phyloP scores from a whole-genome alignment of 2,113 vertebrate genomes.

The Corydoras maculifer region DNA sequence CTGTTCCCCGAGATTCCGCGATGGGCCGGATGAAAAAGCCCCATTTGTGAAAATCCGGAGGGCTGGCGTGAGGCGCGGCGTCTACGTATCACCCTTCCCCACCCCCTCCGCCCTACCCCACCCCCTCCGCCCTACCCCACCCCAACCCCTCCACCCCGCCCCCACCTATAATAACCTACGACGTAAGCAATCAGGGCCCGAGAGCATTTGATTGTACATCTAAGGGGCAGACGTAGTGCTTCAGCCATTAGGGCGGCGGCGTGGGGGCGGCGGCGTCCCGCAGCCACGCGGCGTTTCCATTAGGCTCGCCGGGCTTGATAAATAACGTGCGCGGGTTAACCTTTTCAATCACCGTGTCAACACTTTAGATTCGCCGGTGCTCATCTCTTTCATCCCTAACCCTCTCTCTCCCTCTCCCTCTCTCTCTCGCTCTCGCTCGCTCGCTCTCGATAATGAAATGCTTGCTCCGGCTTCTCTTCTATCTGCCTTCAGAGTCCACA shows the following conservation, averaged over 20 bases:
- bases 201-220: constrained; percentile 98
- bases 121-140: too few relatives aligned
- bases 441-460: constrained; percentile 96
- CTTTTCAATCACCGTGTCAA: constrained; percentile 99
- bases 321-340: constrained; percentile 99
- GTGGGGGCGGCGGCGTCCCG: constrained; percentile 69
- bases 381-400: constrained; percentile 99
- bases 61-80: constrained; percentile 34
- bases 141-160: constrained; percentile 64
- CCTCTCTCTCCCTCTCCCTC: constrained; percentile 72
- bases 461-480: constrained; percentile 99
- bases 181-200: constrained; percentile 97
- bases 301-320: constrained; percentile 96
- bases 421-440: constrained; percentile 73
- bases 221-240: constrained; percentile 88
- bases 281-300: constrained; percentile 87
- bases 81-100: constrained; percentile 56
- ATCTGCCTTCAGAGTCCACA: constrained; percentile 99
- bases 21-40: constrained; percentile 37
- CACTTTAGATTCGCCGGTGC: constrained; percentile 99
- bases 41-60: neutral
- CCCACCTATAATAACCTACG: constrained; percentile 95
- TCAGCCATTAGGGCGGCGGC: constrained; percentile 90
- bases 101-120: neutral
- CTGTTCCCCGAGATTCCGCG: neutral